Evolutionary conservation across 2,888 invertebrate genomes (phyloP).

Genomic region (Netelia inedita): DNA sequence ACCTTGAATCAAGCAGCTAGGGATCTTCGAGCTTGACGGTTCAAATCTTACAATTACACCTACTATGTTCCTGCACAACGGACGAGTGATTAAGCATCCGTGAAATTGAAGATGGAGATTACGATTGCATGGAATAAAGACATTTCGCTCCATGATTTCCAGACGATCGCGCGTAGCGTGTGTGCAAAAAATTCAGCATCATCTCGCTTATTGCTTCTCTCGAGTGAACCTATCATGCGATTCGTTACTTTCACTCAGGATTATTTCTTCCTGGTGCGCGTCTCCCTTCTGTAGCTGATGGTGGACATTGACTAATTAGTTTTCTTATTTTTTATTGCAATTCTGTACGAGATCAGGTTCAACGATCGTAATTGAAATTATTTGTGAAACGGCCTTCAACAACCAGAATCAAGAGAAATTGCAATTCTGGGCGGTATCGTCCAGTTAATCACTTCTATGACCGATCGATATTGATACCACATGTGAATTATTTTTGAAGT

Average conservation of each 20-base stretch:
- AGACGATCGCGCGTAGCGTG: too few species aligned
- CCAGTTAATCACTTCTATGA: slow-evolving; percentile 53
- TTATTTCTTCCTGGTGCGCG: slow-evolving; percentile 46
- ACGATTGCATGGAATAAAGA: slow-evolving; percentile 19
- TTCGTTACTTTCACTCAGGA: slow-evolving; percentile 64
- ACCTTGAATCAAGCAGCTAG: neutral
- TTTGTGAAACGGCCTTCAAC: slow-evolving; percentile 24
- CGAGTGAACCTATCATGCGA: slow-evolving; percentile 28
- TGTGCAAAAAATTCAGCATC: slow-evolving; percentile 12
- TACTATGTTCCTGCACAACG: too few species aligned
- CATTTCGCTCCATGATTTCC: neutral
- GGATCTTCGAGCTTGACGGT: neutral
- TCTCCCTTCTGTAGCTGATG: slow-evolving; percentile 1
- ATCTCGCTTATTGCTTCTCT: slow-evolving; percentile 5
- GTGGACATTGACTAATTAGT: slow-evolving; percentile 22
- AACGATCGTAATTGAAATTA: slow-evolving; percentile 52
- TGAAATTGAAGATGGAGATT: neutral
- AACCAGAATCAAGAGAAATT: slow-evolving; percentile 45
- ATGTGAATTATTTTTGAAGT: neutral
- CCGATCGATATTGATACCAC: neutral
- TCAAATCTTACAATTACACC: neutral
- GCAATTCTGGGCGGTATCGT: slow-evolving; percentile 22
- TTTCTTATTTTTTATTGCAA: neutral
- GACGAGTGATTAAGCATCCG: neutral
- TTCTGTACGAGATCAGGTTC: slow-evolving; percentile 34